Base-by-base conservation (phyloP, 2,113 vertebrate genomes). In the Triplophysa tibetana region DNA sequence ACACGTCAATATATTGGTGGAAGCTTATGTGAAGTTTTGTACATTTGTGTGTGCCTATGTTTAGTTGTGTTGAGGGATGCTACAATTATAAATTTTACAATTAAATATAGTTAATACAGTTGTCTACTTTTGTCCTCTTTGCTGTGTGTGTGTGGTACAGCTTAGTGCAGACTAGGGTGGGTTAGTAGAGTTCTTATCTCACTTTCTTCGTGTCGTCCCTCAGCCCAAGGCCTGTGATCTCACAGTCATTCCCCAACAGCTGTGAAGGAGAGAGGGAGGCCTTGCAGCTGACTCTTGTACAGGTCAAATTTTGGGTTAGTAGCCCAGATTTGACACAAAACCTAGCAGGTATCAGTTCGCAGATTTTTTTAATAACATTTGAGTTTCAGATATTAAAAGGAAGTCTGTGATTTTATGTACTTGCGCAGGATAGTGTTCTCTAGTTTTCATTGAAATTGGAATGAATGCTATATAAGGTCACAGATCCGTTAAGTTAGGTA, bases 141-240 rank as follows among this genome's bases (percentile, higher is more conserved):
- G 26, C 17, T 58, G 54, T n/a, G 54, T 52, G 45, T 68, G 33
- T 78, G 50, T 13, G 17, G 63, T n/a, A 78, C 60, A 45, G 17
- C 19, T 58, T 54, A 52, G 56, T 52, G 54, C 61, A 72, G 62
- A 29, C 26, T 29, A 54, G 78, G 50, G 24, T 77, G 61, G 74
- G 12, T 62, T 84, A 70, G 63, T 45, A 13, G 62, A n/a, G 56
- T 38, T 33, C 73, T 84, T 85, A 83, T 85, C 85, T 85, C 23
- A 61, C 1, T 83, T 72, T 84, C 17, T 62, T 54, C 64, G 1
- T 12, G 58, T 61, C 45, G 80, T 82, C 75, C 75, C 70, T 61
- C 45, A 75, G 63, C 65, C 68, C 85, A 85, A 79, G 83, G 83
- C 73, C 82, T 62, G 69, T 65, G 82, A 82, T 76, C 70, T 64